These are phyloP conservation scores for Homarus gammarus DNA, from an alignment of 2,888 invertebrate genomes.

Conservation along the genomic window DNA sequence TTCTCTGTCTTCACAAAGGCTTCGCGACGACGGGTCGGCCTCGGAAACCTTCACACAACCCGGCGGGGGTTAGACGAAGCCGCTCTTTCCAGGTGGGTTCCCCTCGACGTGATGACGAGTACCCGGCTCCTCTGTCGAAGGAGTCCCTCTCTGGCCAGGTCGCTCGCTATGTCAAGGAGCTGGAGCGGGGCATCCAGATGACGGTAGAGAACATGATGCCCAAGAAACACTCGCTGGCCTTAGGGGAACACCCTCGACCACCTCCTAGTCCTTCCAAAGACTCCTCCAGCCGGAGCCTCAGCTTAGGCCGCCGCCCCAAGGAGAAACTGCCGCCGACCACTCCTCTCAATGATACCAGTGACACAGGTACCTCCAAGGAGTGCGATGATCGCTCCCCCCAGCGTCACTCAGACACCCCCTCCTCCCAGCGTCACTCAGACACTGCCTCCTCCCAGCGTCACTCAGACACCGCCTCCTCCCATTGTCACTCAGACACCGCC, in stretches of 20 bases:
- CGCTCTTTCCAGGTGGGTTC: conserved; percentile 66
- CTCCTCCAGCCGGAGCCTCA: conserved; percentile 27
- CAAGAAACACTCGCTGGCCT: conserved; percentile 40
- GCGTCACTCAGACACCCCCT: background rate
- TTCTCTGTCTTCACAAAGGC: conserved; percentile 56
- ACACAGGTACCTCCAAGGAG: conserved; percentile 37
- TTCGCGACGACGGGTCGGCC: conserved; percentile 73
- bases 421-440: conserved; percentile 48
- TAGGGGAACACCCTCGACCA: conserved; percentile 30
- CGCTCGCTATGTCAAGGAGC: conserved; percentile 72
- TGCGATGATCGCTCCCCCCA: conserved; percentile 35
- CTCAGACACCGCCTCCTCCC: conserved; percentile 33
- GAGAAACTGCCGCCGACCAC: conserved; percentile 21
- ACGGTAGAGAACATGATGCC: conserved; percentile 75
- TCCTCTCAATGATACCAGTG: conserved; percentile 47
- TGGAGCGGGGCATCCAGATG: conserved; percentile 73
- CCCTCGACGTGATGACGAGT: conserved; percentile 32
- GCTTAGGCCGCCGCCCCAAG: conserved; percentile 31
- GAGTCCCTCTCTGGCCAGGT: conserved; percentile 63
- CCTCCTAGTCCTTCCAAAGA: conserved; percentile 49
- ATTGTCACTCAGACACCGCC: no score
- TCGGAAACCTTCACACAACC: conserved; percentile 43
- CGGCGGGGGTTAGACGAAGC: conserved; percentile 58
- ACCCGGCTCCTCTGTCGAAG: background rate
- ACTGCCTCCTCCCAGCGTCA: conserved; percentile 32